Conservation (phyloP, 2,113 vertebrate genomes). For the Microcebus lehilahytsara region DNA sequence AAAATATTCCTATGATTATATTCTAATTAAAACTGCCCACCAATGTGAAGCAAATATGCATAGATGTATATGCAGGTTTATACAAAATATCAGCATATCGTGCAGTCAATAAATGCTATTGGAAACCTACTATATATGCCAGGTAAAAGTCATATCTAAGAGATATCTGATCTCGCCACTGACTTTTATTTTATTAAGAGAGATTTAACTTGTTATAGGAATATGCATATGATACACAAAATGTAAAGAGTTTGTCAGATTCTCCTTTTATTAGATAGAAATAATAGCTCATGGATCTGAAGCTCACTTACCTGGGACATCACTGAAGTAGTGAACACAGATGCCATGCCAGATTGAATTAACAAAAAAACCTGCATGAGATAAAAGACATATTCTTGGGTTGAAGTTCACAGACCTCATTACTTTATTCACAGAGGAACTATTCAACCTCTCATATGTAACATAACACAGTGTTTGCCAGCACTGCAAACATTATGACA, state of each 20-base stretch:
- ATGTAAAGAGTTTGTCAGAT: not conserved
- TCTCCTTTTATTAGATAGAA: not conserved
- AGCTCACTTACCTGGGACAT: not conserved
- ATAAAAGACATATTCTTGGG: not conserved
- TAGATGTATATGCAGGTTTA: not conserved
- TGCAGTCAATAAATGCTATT: not conserved
- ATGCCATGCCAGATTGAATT: not conserved
- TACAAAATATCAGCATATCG: not conserved
- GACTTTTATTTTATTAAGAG: not conserved
- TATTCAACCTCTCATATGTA: not conserved
- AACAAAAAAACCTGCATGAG: not conserved
- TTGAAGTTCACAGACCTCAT: not conserved
- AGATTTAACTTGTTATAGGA: not conserved
- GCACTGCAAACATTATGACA: not conserved
- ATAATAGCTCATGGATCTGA: not conserved
- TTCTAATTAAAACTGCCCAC: not conserved
- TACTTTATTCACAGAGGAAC: not conserved
- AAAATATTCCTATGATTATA: not conserved
- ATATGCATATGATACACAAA: not conserved
- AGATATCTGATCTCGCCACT: not conserved
- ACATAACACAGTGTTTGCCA: not conserved
- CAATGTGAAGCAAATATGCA: not conserved
- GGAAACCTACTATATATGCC: not conserved
- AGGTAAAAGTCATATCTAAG: not conserved
- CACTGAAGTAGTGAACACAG: not conserved